phyloP scores from a whole-genome alignment of 2,888 invertebrate species.

The Sphaeridia pumilis region DNA sequence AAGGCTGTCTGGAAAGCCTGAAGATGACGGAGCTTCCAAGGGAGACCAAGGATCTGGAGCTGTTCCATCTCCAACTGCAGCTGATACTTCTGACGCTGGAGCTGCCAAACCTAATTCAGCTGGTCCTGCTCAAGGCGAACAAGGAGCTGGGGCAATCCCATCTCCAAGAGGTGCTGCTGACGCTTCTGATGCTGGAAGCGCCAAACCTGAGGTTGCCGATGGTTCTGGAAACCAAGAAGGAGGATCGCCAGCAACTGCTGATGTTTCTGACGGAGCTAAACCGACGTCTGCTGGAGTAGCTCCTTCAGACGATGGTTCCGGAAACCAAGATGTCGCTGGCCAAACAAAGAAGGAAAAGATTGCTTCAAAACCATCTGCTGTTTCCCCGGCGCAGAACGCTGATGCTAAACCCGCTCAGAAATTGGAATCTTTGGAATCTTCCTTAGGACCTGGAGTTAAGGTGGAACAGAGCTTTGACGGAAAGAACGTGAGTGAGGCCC shows the following conservation, averaged over 20 bases:
- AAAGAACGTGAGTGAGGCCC: constrained; percentile 48
- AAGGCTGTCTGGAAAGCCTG: constrained; percentile 1
- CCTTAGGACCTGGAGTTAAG: constrained; percentile 48
- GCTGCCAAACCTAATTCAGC: background rate
- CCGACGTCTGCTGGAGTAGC: background rate
- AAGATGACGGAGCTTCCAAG: background rate
- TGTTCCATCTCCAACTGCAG: background rate
- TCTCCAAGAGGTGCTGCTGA: background rate
- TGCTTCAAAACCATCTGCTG: background rate
- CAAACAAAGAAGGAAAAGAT: background rate
- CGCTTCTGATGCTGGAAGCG: constrained; percentile 14
- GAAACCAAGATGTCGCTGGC: background rate
- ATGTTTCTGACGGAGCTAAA: background rate
- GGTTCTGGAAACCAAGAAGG: background rate
- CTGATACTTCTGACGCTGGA: background rate
- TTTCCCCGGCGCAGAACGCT: background rate
- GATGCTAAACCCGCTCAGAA: background rate
- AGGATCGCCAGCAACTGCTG: background rate
- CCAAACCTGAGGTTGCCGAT: constrained; percentile 20
- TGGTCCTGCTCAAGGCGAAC: background rate
- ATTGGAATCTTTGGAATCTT: constrained; percentile 3
- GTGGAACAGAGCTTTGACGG: constrained; percentile 70
- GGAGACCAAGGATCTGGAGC: background rate
- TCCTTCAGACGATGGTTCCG: background rate
- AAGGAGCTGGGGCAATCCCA: background rate